Conservation (phyloP, 1,140 invertebrate genomes). For the Zaprionus ornatus region DNA sequence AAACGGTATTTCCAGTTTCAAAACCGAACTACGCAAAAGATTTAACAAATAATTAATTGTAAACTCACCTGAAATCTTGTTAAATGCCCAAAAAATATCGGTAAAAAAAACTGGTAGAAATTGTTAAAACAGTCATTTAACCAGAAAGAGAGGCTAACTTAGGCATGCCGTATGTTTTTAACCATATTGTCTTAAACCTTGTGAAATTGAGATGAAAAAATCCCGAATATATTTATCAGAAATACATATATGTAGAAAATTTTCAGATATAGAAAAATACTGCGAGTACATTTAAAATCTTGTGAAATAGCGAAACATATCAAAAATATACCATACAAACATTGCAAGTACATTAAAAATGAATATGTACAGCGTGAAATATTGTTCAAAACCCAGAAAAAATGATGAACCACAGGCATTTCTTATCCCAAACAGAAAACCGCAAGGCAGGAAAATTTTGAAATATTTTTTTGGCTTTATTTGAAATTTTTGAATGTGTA, state of each 20-base stretch:
- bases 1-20: background rate
- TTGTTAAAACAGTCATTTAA: no score
- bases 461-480: conserved; percentile 16
- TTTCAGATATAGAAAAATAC: background rate
- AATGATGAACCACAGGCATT: conserved; percentile 19
- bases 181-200: no score
- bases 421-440: background rate
- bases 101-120: background rate
- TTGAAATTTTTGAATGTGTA: conserved; percentile 28
- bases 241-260: background rate
- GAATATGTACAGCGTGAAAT: background rate
- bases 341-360: conserved; percentile 30
- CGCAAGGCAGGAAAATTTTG: conserved; percentile 18
- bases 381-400: background rate
- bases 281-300: background rate
- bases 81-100: background rate
- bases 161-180: no score
- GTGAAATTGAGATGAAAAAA: no score
- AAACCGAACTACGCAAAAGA: background rate
- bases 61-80: background rate
- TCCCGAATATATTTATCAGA: background rate
- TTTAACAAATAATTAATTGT: background rate
- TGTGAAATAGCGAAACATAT: background rate
- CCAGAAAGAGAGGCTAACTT: no score
- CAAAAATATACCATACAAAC: conserved; percentile 18